Base-by-base conservation (phyloP, 2,113 vertebrate genomes). In the Anhinga rufa region DNA sequence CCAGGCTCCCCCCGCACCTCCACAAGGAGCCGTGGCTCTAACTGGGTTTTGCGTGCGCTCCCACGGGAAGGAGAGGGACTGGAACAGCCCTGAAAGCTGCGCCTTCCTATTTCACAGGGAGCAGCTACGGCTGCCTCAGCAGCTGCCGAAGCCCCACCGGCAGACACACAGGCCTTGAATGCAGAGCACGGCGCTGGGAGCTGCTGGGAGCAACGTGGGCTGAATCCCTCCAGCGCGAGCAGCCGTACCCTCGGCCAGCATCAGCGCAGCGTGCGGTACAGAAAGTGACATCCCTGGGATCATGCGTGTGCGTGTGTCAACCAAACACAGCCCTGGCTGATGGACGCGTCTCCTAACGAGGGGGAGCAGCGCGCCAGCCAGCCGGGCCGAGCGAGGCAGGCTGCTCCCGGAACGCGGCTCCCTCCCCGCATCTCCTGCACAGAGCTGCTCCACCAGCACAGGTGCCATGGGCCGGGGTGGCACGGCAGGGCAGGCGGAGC, bases 181-280 rank as follows among this genome's bases (percentile, higher is more conserved):
- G 19, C 71, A 20, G 65, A 75, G 38, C 94, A 22, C 58, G 15
- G 81, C 29, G 51, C 87, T 61, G 69, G 65, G 57, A 90, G 76
- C 86, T 68, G 71, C 89, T 64, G 82, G 79, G 60, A 95, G 83
- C 94, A 93, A 90, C 88, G 88, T 77, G 95, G 95, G 92, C 82
- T 93, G 96, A 78, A 92, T 92, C 52, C 58, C 92, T 93, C 68
- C 83, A 40, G 92, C 32, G 17, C 6, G 4, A 54, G 90, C 83
- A 81, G 82, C 79, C 61, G 17, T n/a, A 26, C 89, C 85, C 79
- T 48, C 5, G 9, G 57, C 84, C 65, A 46, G 80, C 58, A 5
- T 93, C 94, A 95, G 51, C 14, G 22, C 22, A 9, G 86, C n/a
- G 9, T 49, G 48, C 48, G 29, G 92, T 81, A 46, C 93, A 69